Evolutionary conservation across 2,888 invertebrate species (phyloP).

Genomic region (Eristalis intricaria): DNA sequence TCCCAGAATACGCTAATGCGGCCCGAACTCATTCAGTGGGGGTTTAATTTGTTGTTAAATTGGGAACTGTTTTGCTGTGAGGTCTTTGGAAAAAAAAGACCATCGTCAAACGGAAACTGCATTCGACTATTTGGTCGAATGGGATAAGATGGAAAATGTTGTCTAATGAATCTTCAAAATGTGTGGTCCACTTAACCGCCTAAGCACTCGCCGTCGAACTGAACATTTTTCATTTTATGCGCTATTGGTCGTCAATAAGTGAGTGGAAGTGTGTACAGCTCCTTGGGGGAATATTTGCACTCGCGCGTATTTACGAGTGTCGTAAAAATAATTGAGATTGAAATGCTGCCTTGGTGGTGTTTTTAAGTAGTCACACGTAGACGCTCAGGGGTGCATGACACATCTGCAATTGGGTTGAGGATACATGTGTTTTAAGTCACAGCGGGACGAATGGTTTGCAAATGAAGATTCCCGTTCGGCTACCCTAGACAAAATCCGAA

Average conservation of each 20-base stretch:
- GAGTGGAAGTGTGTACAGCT: neutral
- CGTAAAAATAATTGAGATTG: neutral
- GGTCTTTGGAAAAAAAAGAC: neutral
- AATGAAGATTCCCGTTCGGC: no score
- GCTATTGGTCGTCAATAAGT: neutral
- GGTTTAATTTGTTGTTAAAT: neutral
- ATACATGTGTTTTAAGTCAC: no score
- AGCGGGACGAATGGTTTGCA: no score
- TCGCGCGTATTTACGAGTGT: neutral
- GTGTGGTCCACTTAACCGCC: neutral
- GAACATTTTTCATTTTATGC: neutral
- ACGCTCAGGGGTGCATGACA: no score
- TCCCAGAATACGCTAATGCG: constrained; percentile 5
- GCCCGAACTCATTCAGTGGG: neutral
- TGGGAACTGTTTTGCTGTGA: neutral
- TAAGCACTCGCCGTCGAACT: neutral
- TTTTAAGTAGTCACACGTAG: no score
- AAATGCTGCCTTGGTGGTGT: neutral
- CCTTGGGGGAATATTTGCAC: neutral
- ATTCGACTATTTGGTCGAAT: neutral
- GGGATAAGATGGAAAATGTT: neutral
- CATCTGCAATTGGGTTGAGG: no score
- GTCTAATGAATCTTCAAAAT: neutral
- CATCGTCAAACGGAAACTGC: neutral
- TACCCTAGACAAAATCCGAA: no score